Percentiles rank a stretch among this genome's conserved stretches.
Evolutionary conservation across 2,113 vertebrate species (phyloP).

Genomic region (Uropsilus gracilis): DNA sequence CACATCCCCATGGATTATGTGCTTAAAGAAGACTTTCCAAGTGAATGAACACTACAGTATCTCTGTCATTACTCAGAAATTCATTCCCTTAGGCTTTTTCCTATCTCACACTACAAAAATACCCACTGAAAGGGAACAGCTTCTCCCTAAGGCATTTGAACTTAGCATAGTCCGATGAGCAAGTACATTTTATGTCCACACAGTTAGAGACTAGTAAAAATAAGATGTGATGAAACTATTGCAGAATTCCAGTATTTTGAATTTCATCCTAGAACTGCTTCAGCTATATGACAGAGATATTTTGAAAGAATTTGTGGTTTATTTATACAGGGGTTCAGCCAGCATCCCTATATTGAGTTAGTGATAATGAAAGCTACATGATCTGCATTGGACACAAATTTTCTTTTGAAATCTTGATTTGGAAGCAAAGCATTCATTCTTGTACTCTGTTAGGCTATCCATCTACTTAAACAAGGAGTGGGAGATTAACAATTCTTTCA

Average conservation of each 20-base stretch:
- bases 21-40: not conserved
- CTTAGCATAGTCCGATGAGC: not conserved
- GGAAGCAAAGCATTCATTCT: not conserved
- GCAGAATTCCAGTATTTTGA: slow-evolving; percentile 14
- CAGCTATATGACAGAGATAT: not conserved
- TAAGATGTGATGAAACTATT: slow-evolving; percentile 19
- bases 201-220: slow-evolving; percentile 22
- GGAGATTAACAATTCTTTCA: not conserved
- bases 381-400: not conserved
- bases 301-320: not conserved
- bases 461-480: not conserved
- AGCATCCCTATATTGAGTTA: not conserved
- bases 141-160: slow-evolving; percentile 21
- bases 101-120: not conserved
- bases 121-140: slow-evolving; percentile 5
- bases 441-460: not conserved
- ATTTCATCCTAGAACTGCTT: not conserved
- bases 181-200: not conserved
- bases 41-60: not conserved
- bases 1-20: not conserved
- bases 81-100: not conserved
- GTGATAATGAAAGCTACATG: not conserved
- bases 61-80: not conserved
- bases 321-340: not conserved
- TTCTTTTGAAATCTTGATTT: not conserved